Evolutionary conservation across 2,113 vertebrate species (phyloP).

Genomic region (Sylvilagus bachmani): DNA sequence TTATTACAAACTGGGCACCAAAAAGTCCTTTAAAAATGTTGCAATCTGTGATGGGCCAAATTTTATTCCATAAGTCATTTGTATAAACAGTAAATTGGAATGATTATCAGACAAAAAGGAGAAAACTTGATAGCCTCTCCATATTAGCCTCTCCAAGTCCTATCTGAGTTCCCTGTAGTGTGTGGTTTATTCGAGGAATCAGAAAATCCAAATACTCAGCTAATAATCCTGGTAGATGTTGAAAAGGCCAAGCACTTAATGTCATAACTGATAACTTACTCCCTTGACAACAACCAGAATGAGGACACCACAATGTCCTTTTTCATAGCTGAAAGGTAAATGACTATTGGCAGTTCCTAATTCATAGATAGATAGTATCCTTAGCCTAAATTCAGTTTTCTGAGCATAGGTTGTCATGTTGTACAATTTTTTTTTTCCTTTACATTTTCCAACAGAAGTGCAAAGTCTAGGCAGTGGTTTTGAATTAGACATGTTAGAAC

Average conservation of each 20-base stretch:
- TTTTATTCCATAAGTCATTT: constrained; percentile 42
- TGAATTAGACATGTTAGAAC: not conserved
- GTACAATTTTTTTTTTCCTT: not conserved
- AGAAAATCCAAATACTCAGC: constrained; percentile 46
- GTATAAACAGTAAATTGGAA: constrained; percentile 43
- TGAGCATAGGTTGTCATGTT: not conserved
- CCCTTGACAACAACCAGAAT: not conserved
- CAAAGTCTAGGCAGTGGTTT: not conserved
- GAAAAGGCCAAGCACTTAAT: constrained; percentile 64
- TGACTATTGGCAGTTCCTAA: not conserved
- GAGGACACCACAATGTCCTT: not conserved
- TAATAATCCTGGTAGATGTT: constrained; percentile 23
- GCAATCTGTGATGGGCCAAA: not conserved
- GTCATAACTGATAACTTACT: constrained; percentile 61
- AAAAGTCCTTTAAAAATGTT: constrained; percentile 49
- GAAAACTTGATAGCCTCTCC: not conserved
- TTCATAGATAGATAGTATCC: not conserved
- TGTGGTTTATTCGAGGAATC: not conserved
- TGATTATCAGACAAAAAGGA: not conserved
- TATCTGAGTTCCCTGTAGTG: not conserved
- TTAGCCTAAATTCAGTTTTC: not conserved
- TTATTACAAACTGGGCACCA: not conserved
- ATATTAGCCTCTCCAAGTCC: not conserved
- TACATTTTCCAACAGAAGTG: not conserved
- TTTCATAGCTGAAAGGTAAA: constrained; percentile 42